Evolutionary conservation across 2,113 vertebrate species (phyloP), one percentile per base, ranked within the genome.

Genomic region (Monopterus albus): DNA sequence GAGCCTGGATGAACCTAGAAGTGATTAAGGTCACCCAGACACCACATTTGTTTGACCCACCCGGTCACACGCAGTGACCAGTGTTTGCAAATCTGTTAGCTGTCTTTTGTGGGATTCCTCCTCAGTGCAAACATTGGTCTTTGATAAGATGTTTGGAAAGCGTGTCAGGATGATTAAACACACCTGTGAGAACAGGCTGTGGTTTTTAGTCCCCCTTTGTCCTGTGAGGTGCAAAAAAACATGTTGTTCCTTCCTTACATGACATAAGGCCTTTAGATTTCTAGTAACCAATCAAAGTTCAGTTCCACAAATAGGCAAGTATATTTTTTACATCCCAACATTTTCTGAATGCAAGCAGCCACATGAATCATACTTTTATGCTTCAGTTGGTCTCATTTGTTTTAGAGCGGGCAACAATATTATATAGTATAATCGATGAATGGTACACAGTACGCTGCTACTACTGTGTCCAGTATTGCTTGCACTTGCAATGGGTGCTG

Each of bases 21-120:
- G 90, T 93, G 91, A 94, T 94, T 93, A 92, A 93, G 92, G 91
- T 94, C 92, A 91, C 73, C 28, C 70, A 85, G 86, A 86, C 88
- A 89, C 83, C 73, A 73, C 88, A 88, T 93, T 92, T 92, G 88
- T 91, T 90, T 91, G 92, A 91, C 91, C 87, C 76, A 65, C 50
- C 29, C 29, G 2, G 74, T 68, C 72, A 70, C 82, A 90, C 72
- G 55, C 82, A 92, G 85, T 79, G 81, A 89, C 88, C 78, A 45
- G 53, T 64, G 85, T 83, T 76, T 81, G 66, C 51, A 79, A 89
- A 78, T 83, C 87, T 78, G 80, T 4, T 17, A 88, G 77, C 84
- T 79, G 75, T 82, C 72, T 87, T 91, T 92, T 87, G 78, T 89
- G 73, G 79, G 50, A 72, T 70, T 79, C 67, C 71, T 84, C 64